Evolutionary conservation across 2,797 vertebrate species (phyloP).

Genomic region (Mus minutoides): DNA sequence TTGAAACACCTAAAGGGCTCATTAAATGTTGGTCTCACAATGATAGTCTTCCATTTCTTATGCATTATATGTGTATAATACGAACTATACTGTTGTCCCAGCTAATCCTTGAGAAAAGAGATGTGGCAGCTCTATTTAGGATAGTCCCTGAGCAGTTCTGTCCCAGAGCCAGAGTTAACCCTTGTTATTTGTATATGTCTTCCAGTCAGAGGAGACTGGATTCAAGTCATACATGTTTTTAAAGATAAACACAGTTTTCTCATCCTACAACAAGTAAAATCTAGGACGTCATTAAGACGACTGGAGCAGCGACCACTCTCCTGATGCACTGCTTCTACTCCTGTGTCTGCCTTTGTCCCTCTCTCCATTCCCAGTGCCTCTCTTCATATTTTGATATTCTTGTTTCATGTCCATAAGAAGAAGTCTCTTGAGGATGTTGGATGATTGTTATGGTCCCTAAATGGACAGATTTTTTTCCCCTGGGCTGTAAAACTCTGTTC

Average conservation of each 20-base stretch:
- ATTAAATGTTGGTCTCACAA: background rate
- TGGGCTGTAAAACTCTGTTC: conserved; percentile 43
- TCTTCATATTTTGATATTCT: conserved; percentile 50
- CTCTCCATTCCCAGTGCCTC: background rate
- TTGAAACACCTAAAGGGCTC: background rate
- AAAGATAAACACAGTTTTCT: background rate
- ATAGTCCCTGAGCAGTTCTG: background rate
- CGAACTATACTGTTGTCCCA: background rate
- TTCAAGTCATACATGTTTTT: conserved; percentile 14
- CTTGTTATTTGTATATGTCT: background rate
- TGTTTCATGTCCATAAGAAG: conserved; percentile 28
- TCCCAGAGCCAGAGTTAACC: background rate
- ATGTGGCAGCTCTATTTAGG: background rate
- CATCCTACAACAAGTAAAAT: background rate
- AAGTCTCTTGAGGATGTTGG: conserved; percentile 40
- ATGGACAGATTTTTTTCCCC: conserved; percentile 34
- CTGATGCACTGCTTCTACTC: background rate
- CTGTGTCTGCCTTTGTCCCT: background rate
- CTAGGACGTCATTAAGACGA: background rate
- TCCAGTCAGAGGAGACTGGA: background rate
- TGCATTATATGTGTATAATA: background rate
- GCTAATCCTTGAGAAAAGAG: background rate
- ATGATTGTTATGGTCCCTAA: conserved; percentile 37
- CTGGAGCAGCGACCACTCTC: background rate
- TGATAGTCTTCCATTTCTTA: background rate